Evolutionary conservation across 2,888 invertebrate genomes (phyloP).

Genomic region (Epinotia nisella): DNA sequence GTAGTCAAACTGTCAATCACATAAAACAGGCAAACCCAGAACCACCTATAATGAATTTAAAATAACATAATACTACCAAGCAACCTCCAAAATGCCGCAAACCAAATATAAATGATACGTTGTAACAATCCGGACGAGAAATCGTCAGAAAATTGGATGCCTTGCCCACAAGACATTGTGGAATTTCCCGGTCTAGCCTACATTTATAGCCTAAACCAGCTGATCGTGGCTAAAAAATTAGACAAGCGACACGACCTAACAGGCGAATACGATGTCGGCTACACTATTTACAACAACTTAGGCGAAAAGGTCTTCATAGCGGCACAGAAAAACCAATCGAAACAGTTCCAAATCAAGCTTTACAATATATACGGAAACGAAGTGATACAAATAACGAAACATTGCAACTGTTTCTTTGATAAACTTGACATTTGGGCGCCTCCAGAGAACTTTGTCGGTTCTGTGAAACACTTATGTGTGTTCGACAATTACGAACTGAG

Average conservation of each 20-base stretch:
- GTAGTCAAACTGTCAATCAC: constrained; percentile 6
- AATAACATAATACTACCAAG: not conserved
- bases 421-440: constrained; percentile 63
- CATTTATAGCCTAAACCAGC: constrained; percentile 57
- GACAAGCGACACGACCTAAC: constrained; percentile 63
- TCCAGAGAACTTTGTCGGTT: constrained; percentile 63
- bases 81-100: constrained; percentile 9
- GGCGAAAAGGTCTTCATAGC: constrained; percentile 70
- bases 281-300: constrained; percentile 65
- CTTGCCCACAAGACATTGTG: constrained; percentile 58
- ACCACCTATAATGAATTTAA: not conserved
- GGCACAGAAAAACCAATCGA: constrained; percentile 51
- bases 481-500: constrained; percentile 55
- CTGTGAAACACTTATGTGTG: constrained; percentile 52
- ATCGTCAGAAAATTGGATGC: constrained; percentile 61
- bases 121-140: not conserved
- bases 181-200: constrained; percentile 65
- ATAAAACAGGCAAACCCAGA: not conserved
- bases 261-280: constrained; percentile 54
- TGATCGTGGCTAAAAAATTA: constrained; percentile 58
- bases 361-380: constrained; percentile 71
- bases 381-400: constrained; percentile 60
- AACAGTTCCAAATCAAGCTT: constrained; percentile 58
- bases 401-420: constrained; percentile 52
- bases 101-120: constrained; percentile 31